A percentile compares a stretch with the other conserved stretches of the same genome.
These are phyloP conservation scores for Lasiurus borealis DNA, from an alignment of 2,113 vertebrate species.

Conservation along the genomic window DNA sequence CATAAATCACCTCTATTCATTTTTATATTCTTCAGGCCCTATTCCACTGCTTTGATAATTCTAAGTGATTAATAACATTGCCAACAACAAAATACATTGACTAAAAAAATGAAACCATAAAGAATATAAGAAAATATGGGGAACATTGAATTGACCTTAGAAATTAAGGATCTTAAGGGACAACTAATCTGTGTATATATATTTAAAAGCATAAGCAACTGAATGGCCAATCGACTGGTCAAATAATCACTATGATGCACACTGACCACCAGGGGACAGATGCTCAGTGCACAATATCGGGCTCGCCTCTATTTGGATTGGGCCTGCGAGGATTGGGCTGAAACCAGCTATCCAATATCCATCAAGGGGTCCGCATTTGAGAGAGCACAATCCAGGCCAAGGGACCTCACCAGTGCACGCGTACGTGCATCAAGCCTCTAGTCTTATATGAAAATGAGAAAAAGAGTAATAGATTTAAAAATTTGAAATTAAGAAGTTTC, in stretches of 20 bases:
- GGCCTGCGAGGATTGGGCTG: too few species aligned
- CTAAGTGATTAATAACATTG: background rate
- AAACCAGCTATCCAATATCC: too few species aligned
- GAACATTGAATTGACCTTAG: background rate
- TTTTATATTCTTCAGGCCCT: background rate
- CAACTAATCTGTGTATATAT: background rate
- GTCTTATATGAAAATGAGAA: background rate
- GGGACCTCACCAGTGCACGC: too few species aligned
- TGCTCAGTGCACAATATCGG: too few species aligned
- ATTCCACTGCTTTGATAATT: background rate
- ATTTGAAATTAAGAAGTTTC: background rate
- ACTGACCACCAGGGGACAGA: too few species aligned
- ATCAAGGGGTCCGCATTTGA: too few species aligned
- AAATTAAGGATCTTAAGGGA: background rate
- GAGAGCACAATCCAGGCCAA: too few species aligned
- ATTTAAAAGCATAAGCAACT: too few species aligned
- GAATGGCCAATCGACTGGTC: too few species aligned
- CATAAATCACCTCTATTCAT: background rate
- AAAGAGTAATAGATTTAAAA: background rate
- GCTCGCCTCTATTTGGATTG: too few species aligned
- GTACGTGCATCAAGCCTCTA: too few species aligned
- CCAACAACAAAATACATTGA: conserved; percentile 7
- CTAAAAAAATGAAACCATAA: conserved; percentile 23
- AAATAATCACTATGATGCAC: too few species aligned
- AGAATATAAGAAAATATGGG: background rate